A percentile compares a stretch with the other conserved stretches of the same genome.
phyloP scores from a whole-genome alignment of 2,797 vertebrate species.

The Coregonus sp. region DNA sequence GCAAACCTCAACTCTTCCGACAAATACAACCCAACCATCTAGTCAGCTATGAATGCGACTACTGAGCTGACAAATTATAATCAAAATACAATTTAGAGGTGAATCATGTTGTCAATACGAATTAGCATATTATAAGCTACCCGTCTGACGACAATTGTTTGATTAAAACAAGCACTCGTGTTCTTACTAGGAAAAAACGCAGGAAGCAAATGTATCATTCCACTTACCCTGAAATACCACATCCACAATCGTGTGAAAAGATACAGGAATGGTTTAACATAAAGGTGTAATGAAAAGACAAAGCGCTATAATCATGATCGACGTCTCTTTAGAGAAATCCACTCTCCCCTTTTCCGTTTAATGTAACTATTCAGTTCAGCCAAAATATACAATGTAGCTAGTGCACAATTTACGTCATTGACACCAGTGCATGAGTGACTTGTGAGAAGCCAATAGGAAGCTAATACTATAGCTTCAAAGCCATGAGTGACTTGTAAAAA shows the following conservation, averaged over 20 bases:
- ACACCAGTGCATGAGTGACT: slow-evolving; percentile 59
- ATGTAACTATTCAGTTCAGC: slow-evolving; percentile 74
- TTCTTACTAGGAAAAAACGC: slow-evolving; percentile 58
- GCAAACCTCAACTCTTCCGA: slow-evolving; percentile 4
- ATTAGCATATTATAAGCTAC: neutral
- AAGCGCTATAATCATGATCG: too few species aligned
- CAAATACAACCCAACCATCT: neutral
- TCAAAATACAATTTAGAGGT: neutral
- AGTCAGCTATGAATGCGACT: neutral
- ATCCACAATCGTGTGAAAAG: slow-evolving; percentile 49
- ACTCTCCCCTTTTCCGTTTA: slow-evolving; percentile 67
- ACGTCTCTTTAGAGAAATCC: slow-evolving; percentile 62
- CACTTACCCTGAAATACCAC: slow-evolving; percentile 76
- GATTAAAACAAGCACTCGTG: slow-evolving; percentile 9
- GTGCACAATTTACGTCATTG: slow-evolving; percentile 69
- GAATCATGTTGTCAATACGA: neutral
- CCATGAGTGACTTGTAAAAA: too few species aligned
- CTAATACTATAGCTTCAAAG: slow-evolving; percentile 14
- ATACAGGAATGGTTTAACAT: slow-evolving; percentile 28
- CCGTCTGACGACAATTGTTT: neutral
- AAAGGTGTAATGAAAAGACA: slow-evolving; percentile 29
- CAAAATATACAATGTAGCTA: slow-evolving; percentile 68
- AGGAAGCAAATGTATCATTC: slow-evolving; percentile 78
- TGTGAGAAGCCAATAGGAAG: slow-evolving; percentile 50
- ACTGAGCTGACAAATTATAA: neutral